Percentiles rank a stretch among this genome's conserved stretches.
These are phyloP conservation scores for Conus canariensis DNA, from an alignment of 2,888 invertebrate species.

Conservation along the genomic window DNA sequence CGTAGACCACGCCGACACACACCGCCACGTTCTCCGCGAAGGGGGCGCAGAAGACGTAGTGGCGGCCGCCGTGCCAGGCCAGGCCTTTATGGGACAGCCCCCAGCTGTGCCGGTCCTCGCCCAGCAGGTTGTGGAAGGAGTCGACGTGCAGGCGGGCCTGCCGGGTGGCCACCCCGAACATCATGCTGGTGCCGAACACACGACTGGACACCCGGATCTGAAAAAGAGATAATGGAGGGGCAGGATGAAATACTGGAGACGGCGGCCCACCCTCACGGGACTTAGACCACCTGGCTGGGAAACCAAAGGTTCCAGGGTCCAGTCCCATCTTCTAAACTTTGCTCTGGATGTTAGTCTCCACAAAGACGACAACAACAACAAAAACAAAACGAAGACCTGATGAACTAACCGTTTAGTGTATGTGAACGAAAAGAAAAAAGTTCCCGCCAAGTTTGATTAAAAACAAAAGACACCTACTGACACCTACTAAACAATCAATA, in stretches of 20 bases:
- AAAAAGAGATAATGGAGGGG: not conserved
- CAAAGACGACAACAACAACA: too few relatives aligned
- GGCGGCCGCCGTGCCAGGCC: constrained; percentile 85
- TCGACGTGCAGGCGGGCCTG: constrained; percentile 84
- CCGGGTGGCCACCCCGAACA: constrained; percentile 86
- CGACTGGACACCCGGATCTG: constrained; percentile 82
- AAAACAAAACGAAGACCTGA: too few relatives aligned
- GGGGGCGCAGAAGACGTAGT: constrained; percentile 84
- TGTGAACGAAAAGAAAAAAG: too few relatives aligned
- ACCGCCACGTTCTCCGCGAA: constrained; percentile 86
- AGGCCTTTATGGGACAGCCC: constrained; percentile 87
- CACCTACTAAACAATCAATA: too few relatives aligned
- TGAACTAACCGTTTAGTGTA: too few relatives aligned
- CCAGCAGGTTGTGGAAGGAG: constrained; percentile 85
- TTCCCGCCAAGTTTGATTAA: too few relatives aligned
- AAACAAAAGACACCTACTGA: too few relatives aligned
- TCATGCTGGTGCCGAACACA: constrained; percentile 87
- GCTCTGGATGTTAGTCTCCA: too few relatives aligned
- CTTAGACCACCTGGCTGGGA: not conserved
- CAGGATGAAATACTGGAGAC: not conserved
- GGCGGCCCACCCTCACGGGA: not conserved
- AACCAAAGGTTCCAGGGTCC: too few relatives aligned
- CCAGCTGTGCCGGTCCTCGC: constrained; percentile 86
- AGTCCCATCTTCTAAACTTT: too few relatives aligned
- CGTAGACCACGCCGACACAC: constrained; percentile 85